Conservation (phyloP, 2,113 vertebrate species). For the Sceloporus tristichus region DNA sequence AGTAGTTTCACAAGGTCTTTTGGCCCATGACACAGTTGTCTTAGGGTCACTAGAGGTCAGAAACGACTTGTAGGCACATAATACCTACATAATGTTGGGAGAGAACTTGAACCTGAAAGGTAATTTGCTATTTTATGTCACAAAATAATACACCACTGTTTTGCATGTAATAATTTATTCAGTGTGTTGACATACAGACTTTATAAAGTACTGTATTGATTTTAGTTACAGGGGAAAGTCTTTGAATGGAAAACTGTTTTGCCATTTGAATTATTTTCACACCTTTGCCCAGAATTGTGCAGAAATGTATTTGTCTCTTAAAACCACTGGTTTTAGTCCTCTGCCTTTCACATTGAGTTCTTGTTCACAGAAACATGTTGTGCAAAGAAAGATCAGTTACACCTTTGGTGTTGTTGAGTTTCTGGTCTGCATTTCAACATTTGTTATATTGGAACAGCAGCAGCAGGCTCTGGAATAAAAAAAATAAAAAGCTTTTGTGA, state of each 20-base stretch:
- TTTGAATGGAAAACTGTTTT: background rate
- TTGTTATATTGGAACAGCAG: conserved; percentile 10
- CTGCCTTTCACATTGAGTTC: background rate
- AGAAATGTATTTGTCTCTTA: fast-evolving
- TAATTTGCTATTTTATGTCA: too few species aligned
- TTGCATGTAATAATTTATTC: background rate
- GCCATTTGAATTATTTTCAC: background rate
- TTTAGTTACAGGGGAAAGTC: background rate
- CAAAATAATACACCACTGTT: background rate
- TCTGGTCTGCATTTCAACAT: conserved; percentile 23
- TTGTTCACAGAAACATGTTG: conserved; percentile 28
- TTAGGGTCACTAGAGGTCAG: too few species aligned
- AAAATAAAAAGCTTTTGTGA: fast-evolving
- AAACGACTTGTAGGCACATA: too few species aligned
- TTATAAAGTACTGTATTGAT: background rate
- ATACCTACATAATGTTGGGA: too few species aligned
- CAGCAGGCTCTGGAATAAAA: conserved; percentile 32
- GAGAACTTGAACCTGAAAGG: too few species aligned
- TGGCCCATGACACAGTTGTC: too few species aligned
- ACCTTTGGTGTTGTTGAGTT: conserved; percentile 48
- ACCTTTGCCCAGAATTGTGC: background rate
- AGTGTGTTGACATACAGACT: conserved; percentile 46
- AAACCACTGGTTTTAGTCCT: background rate
- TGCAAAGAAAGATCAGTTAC: background rate
- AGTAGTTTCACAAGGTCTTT: too few species aligned